Evolutionary conservation across 2,888 invertebrate species (phyloP).

Genomic region (Drosophila prolongata): DNA sequence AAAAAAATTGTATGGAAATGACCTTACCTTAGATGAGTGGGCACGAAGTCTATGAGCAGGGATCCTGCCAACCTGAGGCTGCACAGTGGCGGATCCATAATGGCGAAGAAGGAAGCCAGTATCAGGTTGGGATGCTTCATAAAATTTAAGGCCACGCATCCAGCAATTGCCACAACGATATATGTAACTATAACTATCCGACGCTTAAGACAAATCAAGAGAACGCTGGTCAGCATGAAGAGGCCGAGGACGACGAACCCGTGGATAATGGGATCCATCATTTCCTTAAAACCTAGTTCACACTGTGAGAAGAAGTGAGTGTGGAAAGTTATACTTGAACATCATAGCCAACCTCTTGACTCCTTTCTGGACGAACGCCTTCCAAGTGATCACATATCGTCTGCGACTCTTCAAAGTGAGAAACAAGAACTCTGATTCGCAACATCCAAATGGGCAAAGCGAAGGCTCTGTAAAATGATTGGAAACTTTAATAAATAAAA

Average conservation of each 20-base stretch:
- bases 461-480: slow-evolving; percentile 2
- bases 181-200: not conserved
- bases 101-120: slow-evolving; percentile 6
- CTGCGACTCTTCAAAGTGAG: fast-evolving
- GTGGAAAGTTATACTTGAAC: not conserved
- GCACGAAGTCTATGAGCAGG: slow-evolving; percentile 43
- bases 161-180: not conserved
- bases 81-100: slow-evolving; percentile 16
- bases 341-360: not conserved
- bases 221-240: slow-evolving; percentile 12
- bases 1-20: not conserved
- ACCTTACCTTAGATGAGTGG: slow-evolving; percentile 56
- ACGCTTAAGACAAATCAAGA: slow-evolving; percentile 3
- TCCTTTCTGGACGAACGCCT: too few relatives aligned
- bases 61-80: slow-evolving; percentile 14
- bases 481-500: not conserved
- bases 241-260: not conserved
- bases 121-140: not conserved
- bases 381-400: slow-evolving; percentile 4
- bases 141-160: slow-evolving; percentile 1
- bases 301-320: slow-evolving; percentile 1
- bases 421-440: slow-evolving; percentile 1
- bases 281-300: not conserved
- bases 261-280: slow-evolving; percentile 11
- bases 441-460: slow-evolving; percentile 19